Conservation (phyloP, 1,140 invertebrate genomes). For the Liolophura sinensis region DNA sequence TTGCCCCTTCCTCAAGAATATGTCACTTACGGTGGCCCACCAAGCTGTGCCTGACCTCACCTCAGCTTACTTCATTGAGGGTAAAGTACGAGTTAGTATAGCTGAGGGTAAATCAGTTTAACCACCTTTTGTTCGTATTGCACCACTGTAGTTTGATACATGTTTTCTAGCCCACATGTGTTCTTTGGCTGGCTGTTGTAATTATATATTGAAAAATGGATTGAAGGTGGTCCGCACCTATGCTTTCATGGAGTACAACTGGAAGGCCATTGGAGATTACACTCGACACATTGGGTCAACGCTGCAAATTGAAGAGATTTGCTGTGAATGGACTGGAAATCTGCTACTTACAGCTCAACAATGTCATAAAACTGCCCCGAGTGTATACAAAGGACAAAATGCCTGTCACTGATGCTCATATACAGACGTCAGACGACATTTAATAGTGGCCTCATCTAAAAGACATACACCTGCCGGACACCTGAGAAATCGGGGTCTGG, state of each 20-base stretch:
- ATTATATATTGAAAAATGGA: slow-evolving; percentile 8
- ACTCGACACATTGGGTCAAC: slow-evolving; percentile 16
- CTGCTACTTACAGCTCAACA: slow-evolving; percentile 1
- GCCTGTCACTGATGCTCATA: slow-evolving; percentile 1
- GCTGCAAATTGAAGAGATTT: slow-evolving; percentile 2
- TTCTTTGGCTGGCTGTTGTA: too few relatives aligned
- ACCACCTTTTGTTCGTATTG: too few relatives aligned
- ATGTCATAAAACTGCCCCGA: slow-evolving; percentile 14
- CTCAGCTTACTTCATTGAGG: too few relatives aligned
- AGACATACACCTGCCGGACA: background rate
- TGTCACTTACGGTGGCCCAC: too few relatives aligned
- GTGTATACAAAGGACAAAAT: too few relatives aligned
- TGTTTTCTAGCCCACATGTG: too few relatives aligned
- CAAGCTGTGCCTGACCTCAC: too few relatives aligned
- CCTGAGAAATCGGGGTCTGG: slow-evolving; percentile 5
- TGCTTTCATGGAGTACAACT: slow-evolving; percentile 15
- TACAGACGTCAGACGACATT: slow-evolving; percentile 7
- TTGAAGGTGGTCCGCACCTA: too few relatives aligned
- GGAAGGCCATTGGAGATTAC: slow-evolving; percentile 14
- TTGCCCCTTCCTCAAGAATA: too few relatives aligned
- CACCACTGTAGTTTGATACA: too few relatives aligned
- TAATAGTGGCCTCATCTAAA: slow-evolving; percentile 6
- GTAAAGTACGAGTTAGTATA: too few relatives aligned
- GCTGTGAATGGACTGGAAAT: slow-evolving; percentile 12
- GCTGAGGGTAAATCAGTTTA: too few relatives aligned